Conservation (phyloP, 1,140 invertebrate genomes). For the Oedothorax gibbosus region DNA sequence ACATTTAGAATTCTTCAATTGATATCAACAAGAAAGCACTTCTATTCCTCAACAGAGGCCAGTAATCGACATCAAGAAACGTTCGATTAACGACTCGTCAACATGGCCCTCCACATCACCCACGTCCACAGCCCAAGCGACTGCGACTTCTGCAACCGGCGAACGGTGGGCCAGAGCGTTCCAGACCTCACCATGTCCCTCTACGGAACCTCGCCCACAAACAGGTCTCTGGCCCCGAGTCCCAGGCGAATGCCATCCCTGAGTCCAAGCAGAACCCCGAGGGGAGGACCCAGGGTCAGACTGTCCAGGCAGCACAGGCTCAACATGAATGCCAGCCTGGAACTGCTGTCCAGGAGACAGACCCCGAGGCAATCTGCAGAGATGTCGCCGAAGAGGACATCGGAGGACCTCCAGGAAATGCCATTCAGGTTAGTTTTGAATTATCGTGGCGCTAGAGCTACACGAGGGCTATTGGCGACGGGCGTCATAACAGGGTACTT, state of each 20-base stretch:
- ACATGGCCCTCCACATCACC: constrained; percentile 42
- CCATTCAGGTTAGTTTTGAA: too few species aligned
- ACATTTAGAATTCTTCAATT: too few species aligned
- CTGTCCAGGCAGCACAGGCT: background rate
- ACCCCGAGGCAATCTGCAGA: background rate
- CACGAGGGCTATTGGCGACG: too few species aligned
- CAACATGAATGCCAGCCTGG: constrained; percentile 18
- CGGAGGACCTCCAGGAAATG: constrained; percentile 5
- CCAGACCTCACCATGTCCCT: constrained; percentile 18
- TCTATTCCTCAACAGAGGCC: too few species aligned
- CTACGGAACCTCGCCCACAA: background rate
- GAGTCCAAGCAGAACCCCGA: background rate
- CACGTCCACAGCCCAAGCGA: constrained; percentile 51
- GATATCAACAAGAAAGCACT: too few species aligned
- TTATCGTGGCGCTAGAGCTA: too few species aligned
- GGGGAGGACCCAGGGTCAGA: background rate
- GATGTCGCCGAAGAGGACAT: background rate
- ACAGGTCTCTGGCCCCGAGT: constrained; percentile 5
- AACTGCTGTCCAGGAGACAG: constrained; percentile 10
- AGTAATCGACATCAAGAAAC: too few species aligned
- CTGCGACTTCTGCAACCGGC: constrained; percentile 45
- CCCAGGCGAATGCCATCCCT: constrained; percentile 30
- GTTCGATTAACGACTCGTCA: too few species aligned
- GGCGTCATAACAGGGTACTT: too few species aligned
- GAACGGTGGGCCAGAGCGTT: constrained; percentile 46